Evolutionary conservation across 2,888 invertebrate species (phyloP), one percentile per base, ranked within the genome.

Genomic region (Nasonovia ribisnigri): DNA sequence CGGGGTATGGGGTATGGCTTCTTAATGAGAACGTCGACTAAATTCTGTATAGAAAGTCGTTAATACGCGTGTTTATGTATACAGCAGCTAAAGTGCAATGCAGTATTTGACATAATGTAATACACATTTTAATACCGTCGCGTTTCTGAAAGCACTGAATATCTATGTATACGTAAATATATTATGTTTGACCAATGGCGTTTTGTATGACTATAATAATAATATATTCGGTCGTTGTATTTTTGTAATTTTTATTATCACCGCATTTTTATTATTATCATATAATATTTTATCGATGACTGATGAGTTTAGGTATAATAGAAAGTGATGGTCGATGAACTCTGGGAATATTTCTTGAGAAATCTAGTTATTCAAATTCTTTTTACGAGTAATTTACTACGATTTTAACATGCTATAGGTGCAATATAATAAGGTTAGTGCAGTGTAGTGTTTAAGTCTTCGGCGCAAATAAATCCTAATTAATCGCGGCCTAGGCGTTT

Each of bases 281-380:
- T 77, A 77, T 77, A 77, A 77, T 77, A n/a, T n/a, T 88, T n/a
- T 67, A 67, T 20, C 46, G 90, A 60, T 90, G 90, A 90, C 90
- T 24, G 90, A 90, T 90, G 90, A 90, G 67, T 48, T 46, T 90
- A 26, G 11, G 46, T 90, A 36, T 88, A 88, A 88, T 88, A 92
- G 67, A 92, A 87, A 92, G 20, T 36, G 42, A 86, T 92, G 90
- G 93, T 93, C 93, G 93, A 90, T 90, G 93, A 93, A 93, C 93
- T 86, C 90, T 77, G n/a, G 89, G 90, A 90, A 93, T 93, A 90
- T 93, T 93, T 93, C 93, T 87, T 67, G 93, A 86, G 93, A 93
- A 93, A 93, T 93, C 93, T 90, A 93, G 93, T 93, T 93, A 90
- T 93, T 92, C 51, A 92, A 92, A 92, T 92, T 77, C 88, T 51